A percentile compares a stretch with the other conserved stretches of the same genome.
Evolutionary conservation across 2,113 vertebrate species (phyloP).

Genomic region (Amphilophus citrinellus): DNA sequence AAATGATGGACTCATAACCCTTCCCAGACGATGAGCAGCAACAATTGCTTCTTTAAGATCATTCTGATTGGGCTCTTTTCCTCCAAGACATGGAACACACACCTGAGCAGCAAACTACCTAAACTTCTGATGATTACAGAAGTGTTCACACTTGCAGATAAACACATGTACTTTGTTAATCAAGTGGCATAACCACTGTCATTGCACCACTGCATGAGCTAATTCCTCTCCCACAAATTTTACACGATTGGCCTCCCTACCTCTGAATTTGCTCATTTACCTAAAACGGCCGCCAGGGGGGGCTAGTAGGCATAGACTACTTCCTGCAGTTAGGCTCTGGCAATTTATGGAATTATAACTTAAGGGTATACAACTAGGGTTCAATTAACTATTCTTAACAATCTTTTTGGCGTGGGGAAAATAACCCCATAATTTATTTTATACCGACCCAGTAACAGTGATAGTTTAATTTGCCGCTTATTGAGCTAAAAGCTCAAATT

Average conservation of each 20-base stretch:
- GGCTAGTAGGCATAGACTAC: background rate
- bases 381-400: background rate
- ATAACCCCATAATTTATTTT: background rate
- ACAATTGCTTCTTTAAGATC: background rate
- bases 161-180: too few species aligned
- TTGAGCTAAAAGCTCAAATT: background rate
- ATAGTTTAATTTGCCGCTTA: too few species aligned
- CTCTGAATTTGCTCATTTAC: background rate
- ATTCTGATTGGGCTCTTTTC: background rate
- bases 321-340: background rate
- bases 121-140: background rate
- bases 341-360: background rate
- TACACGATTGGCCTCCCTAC: background rate
- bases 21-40: background rate
- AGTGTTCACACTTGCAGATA: background rate
- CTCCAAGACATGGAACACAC: background rate
- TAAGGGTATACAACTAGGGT: background rate
- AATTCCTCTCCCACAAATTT: background rate
- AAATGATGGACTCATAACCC: background rate
- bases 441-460: background rate
- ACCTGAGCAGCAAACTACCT: background rate
- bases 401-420: background rate
- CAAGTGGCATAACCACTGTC: background rate
- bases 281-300: slow-evolving; percentile 49
- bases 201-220: too few species aligned